Conservation (phyloP, 2,113 vertebrate species). For the Phyllopteryx taeniolatus region DNA sequence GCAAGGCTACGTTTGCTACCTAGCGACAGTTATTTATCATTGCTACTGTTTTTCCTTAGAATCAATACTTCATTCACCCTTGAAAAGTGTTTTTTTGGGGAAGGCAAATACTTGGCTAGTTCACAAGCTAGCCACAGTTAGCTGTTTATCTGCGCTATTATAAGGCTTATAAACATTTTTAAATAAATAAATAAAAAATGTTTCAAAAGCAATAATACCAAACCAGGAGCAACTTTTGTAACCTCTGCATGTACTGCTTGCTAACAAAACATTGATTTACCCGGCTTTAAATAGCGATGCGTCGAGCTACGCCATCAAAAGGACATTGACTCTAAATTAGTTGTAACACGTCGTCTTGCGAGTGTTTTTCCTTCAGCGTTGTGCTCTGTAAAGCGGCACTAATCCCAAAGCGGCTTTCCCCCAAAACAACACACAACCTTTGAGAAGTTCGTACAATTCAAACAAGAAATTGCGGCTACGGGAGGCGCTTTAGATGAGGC, state of each 20-base stretch:
- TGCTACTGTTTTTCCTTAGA: too few species aligned
- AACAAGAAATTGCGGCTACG: conserved; percentile 46
- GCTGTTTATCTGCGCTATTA: neutral
- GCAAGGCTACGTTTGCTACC: too few species aligned
- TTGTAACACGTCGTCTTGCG: conserved; percentile 1
- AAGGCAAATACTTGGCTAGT: too few species aligned
- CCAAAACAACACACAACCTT: conserved; percentile 45
- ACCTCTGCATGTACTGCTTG: neutral
- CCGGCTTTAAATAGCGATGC: neutral
- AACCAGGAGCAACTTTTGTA: neutral
- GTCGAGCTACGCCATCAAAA: neutral
- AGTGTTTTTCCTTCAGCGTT: conserved; percentile 1
- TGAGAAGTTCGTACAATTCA: conserved; percentile 50
- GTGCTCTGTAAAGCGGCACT: conserved; percentile 35
- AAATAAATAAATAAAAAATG: neutral
- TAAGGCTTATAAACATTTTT: neutral
- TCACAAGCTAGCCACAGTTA: too few species aligned
- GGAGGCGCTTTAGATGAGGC: conserved; percentile 15
- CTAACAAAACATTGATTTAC: neutral
- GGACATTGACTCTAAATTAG: neutral
- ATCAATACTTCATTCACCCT: too few species aligned
- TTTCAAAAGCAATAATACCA: neutral
- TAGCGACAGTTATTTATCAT: too few species aligned
- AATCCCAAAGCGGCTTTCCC: conserved; percentile 72
- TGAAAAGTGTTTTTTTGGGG: too few species aligned